phyloP scores from a whole-genome alignment of 2,113 vertebrate genomes.

The Tachuris rubrigastra region DNA sequence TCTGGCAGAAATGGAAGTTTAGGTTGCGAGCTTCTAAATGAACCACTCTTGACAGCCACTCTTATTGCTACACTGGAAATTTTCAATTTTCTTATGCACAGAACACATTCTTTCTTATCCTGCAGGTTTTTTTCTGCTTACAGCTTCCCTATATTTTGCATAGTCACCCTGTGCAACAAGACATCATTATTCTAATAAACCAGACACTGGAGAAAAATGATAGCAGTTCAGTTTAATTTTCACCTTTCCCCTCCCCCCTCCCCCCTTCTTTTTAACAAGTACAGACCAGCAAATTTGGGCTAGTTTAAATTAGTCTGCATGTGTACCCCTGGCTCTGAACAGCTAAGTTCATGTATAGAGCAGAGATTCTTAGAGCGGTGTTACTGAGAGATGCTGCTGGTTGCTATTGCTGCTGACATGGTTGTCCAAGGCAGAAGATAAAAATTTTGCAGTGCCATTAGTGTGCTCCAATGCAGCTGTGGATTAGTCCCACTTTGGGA shows the following conservation, averaged over 20 bases:
- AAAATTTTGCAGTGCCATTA: not conserved
- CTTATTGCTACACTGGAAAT: not conserved
- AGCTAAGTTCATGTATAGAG: not conserved
- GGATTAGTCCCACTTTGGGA: not conserved
- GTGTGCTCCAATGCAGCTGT: not conserved
- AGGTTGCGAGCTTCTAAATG: not conserved
- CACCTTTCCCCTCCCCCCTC: too few species aligned
- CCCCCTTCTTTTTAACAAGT: not conserved
- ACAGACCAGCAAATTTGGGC: not conserved
- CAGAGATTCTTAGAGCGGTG: not conserved
- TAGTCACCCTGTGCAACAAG: not conserved
- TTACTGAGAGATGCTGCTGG: not conserved
- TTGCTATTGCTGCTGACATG: not conserved
- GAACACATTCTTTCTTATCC: not conserved
- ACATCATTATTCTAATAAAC: not conserved
- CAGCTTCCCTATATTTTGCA: not conserved
- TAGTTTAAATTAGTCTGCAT: not conserved
- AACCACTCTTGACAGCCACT: not conserved
- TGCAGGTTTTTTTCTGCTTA: not conserved
- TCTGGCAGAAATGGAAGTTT: not conserved
- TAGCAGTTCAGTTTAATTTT: not conserved
- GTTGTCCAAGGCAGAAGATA: not conserved
- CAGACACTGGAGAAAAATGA: not conserved
- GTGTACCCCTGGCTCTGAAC: not conserved
- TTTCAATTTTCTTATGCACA: not conserved